Conservation (phyloP, 2,888 invertebrate genomes). For the Carabus problematicus region DNA sequence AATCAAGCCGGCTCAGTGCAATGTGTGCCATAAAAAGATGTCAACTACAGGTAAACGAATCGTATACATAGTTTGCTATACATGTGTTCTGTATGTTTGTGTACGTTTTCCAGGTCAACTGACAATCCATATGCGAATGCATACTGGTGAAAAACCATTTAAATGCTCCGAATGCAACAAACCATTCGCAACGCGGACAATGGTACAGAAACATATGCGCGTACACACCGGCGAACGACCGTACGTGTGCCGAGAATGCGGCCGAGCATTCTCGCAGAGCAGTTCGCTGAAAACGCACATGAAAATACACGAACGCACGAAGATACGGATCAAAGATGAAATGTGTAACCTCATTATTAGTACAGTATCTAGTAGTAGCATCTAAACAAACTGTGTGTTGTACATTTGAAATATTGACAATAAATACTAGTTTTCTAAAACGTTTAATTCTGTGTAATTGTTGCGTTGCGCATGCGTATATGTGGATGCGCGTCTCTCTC, state of each 20-base stretch:
- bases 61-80: neutral
- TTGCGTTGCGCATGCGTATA: neutral
- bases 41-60: constrained; percentile 51
- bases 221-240: constrained; percentile 56
- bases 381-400: neutral
- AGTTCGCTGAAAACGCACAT: constrained; percentile 53
- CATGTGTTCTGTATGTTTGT: neutral
- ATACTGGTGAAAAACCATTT: constrained; percentile 55
- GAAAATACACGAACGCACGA: constrained; percentile 47
- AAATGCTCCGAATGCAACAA: constrained; percentile 51
- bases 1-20: constrained; percentile 46
- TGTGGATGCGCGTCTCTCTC: neutral
- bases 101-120: constrained; percentile 50
- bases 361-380: neutral
- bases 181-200: constrained; percentile 52
- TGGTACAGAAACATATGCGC: constrained; percentile 51
- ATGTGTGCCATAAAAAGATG: constrained; percentile 52
- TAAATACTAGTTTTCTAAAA: neutral
- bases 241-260: constrained; percentile 53
- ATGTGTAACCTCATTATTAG: neutral
- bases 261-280: constrained; percentile 53
- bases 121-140: constrained; percentile 52
- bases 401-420: neutral
- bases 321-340: neutral
- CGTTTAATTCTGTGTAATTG: neutral